phyloP scores from a whole-genome alignment of 2,888 invertebrate species.

The Reticulitermes lucifugus region DNA sequence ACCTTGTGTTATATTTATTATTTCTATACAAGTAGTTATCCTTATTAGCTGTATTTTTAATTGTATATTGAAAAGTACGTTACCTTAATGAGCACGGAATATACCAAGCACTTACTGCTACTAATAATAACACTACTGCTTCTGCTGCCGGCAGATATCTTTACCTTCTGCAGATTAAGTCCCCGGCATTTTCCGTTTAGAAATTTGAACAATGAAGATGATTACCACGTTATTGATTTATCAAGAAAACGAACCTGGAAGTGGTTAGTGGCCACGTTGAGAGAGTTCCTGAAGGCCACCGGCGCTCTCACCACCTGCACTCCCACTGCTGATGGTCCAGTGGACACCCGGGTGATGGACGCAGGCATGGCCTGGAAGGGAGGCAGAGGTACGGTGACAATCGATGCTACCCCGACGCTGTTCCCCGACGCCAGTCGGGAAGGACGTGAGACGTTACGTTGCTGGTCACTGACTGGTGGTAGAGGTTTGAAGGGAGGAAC shows the following conservation, averaged over 20 bases:
- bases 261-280: conserved; percentile 61
- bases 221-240: too few relatives aligned
- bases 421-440: conserved; percentile 41
- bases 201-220: too few relatives aligned
- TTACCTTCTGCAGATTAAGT: too few relatives aligned
- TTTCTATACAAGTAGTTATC: too few relatives aligned
- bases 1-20: too few relatives aligned
- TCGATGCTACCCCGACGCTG: conserved; percentile 47
- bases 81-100: too few relatives aligned
- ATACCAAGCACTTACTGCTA: too few relatives aligned
- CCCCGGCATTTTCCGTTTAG: too few relatives aligned
- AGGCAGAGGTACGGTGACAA: conserved; percentile 64
- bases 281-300: conserved; percentile 63
- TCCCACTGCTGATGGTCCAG: conserved; percentile 57
- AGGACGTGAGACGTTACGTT: conserved; percentile 44
- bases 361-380: conserved; percentile 69
- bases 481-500: conserved; percentile 86
- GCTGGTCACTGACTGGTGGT: conserved; percentile 66
- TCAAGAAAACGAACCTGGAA: conserved; percentile 55
- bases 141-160: too few relatives aligned
- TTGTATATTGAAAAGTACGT: too few relatives aligned
- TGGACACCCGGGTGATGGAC: conserved; percentile 69
- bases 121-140: too few relatives aligned
- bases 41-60: too few relatives aligned
- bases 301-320: conserved; percentile 43